Evolutionary conservation across 2,797 vertebrate genomes (phyloP), one percentile per base, ranked within the genome.

Genomic region (Channallabes apus): DNA sequence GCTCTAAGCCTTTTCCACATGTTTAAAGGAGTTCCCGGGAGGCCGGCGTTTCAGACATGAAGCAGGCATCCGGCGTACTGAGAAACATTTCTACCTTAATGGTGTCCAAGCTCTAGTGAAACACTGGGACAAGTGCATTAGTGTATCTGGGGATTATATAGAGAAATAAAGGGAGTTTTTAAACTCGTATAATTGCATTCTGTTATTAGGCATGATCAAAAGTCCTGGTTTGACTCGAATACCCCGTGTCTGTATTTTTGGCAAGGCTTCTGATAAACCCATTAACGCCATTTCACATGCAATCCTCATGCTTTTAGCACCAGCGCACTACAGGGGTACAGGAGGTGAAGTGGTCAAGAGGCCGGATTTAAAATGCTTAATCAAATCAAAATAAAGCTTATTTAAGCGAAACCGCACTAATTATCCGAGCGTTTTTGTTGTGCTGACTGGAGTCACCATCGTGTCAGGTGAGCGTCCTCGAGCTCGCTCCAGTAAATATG

Each of bases 361-460:
- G 41, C 84, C 69, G 7, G 83, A 87, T 85, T 84, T 86, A 85
- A 18, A 89, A 87, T 65, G 79, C 64, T 38, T 73, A 82, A 85
- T 86, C 32, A 88, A 83, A 82, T 77, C 67, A 72, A 78, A 90
- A 88, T 84, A 68, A 85, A 76, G 85, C 75, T 78, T 81, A 85
- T 82, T 86, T 86, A 82, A 80, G 11, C 24, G 76, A 85, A 89
- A 88, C 38, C 46, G 71, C 81, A 54, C 77, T 6, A 88, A 89
- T 90, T 88, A 89, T 73, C 81, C 69, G 84, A 84, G 87, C 82
- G n/a, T 90, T 87, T 86, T 87, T 46, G 46, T 85, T 51, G 80
- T 69, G 65, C 82, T 24, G 84, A 69, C 82, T 89, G 56, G 81
- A 87, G 61, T 56, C 83, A 75, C 72, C 61, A 20, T 82, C 72